phyloP scores from a whole-genome alignment of 2,113 vertebrate species.

The Melanerpes aurifrons region DNA sequence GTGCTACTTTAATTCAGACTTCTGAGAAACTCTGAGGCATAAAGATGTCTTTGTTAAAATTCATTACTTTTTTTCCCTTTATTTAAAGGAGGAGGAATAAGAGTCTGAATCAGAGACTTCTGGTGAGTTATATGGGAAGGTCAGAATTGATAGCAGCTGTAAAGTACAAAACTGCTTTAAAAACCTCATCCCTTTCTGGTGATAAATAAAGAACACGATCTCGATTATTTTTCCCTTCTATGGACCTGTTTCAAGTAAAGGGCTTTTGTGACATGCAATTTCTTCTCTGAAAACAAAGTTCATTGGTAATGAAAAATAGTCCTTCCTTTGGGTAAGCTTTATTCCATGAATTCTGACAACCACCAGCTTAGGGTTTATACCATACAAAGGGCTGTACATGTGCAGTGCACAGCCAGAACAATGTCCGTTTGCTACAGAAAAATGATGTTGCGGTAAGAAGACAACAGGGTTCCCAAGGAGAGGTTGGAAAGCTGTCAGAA shows the following conservation, averaged over 20 bases:
- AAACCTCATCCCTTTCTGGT: background rate
- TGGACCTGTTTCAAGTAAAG: background rate
- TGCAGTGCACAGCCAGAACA: background rate
- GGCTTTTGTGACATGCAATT: background rate
- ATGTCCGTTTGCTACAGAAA: accelerated
- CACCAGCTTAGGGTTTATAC: accelerated
- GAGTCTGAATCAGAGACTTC: background rate
- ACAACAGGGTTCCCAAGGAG: accelerated
- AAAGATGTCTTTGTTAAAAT: conserved; percentile 29
- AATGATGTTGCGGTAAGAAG: background rate
- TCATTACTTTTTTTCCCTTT: background rate
- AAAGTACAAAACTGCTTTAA: conserved; percentile 14
- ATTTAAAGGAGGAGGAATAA: conserved; percentile 15
- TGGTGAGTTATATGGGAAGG: conserved; percentile 28
- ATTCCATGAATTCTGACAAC: background rate
- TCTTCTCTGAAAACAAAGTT: background rate
- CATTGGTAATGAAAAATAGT: background rate
- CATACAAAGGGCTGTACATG: accelerated
- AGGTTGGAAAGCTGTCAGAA: background rate
- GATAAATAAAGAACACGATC: conserved; percentile 20
- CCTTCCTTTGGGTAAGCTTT: background rate
- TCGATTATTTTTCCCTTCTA: conserved; percentile 19
- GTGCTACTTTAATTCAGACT: background rate
- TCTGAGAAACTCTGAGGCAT: background rate
- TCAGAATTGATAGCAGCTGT: conserved; percentile 38